Evolutionary conservation across 2,888 invertebrate genomes (phyloP).

Genomic region (Tiliacea aurago): DNA sequence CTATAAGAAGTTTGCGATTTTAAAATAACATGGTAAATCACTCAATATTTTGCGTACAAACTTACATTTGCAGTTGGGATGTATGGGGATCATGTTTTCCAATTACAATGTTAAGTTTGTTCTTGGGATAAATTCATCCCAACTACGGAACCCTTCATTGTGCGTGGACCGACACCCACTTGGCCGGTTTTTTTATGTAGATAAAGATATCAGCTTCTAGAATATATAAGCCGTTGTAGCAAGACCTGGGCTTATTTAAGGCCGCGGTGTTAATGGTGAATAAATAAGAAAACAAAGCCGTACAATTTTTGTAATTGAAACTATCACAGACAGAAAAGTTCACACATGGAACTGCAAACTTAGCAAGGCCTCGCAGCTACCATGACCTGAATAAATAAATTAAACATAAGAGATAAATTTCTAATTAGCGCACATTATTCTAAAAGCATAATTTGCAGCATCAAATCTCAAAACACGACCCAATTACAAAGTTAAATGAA

Average conservation of each 20-base stretch:
- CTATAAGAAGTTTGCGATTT: too few relatives aligned
- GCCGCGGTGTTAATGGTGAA: not conserved
- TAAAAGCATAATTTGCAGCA: conserved; percentile 28
- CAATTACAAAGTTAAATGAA: conserved; percentile 59
- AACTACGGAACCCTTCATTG: too few relatives aligned
- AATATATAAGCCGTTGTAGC: conserved; percentile 6
- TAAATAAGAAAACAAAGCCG: not conserved
- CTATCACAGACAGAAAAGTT: not conserved
- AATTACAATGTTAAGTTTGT: too few relatives aligned
- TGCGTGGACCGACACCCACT: too few relatives aligned
- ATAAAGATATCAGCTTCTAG: not conserved
- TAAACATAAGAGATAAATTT: conserved; percentile 17
- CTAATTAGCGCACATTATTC: conserved; percentile 34
- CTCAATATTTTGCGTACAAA: too few relatives aligned
- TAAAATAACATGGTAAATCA: too few relatives aligned
- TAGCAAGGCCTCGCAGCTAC: not conserved
- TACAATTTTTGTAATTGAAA: not conserved
- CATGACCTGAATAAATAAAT: conserved; percentile 26
- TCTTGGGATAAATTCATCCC: too few relatives aligned
- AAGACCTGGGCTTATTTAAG: not conserved
- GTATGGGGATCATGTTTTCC: too few relatives aligned
- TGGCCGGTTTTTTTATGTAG: not conserved
- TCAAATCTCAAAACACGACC: conserved; percentile 51
- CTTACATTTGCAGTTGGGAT: too few relatives aligned
- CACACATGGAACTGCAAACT: not conserved